A percentile compares a stretch with the other conserved stretches of the same genome.
phyloP scores from a whole-genome alignment of 2,888 invertebrate genomes.

The Eurytoma adleriae region DNA sequence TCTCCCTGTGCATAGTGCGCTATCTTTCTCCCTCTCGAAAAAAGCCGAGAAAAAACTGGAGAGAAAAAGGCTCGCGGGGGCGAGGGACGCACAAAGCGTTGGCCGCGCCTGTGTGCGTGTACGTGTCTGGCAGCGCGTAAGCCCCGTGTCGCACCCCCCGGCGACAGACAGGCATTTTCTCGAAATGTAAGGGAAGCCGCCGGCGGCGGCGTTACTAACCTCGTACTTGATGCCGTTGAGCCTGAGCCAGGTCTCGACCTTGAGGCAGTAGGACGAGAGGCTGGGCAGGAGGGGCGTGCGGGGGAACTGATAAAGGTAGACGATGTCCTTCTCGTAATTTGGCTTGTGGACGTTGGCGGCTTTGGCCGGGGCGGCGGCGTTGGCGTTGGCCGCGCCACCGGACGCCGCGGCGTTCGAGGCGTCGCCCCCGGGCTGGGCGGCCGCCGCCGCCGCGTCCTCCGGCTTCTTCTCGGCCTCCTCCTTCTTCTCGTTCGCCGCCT shows the following conservation, averaged over 20 bases:
- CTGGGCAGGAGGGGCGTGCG: slow-evolving; percentile 93
- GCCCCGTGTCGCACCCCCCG: too few species aligned
- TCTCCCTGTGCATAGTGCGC: neutral
- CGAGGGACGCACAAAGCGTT: neutral
- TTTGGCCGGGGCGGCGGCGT: slow-evolving; percentile 82
- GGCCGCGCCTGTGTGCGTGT: too few species aligned
- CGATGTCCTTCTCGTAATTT: slow-evolving; percentile 93
- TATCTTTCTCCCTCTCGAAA: neutral
- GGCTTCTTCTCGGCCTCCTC: slow-evolving; percentile 70
- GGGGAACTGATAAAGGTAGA: slow-evolving; percentile 96
- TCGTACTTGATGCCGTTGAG: slow-evolving; percentile 94
- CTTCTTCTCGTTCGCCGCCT: slow-evolving; percentile 71
- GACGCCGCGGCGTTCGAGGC: slow-evolving; percentile 74
- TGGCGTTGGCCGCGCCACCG: slow-evolving; percentile 76
- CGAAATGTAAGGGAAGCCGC: too few species aligned
- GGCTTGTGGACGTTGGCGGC: slow-evolving; percentile 88
- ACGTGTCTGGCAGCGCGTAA: too few species aligned
- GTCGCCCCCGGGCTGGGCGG: slow-evolving; percentile 72
- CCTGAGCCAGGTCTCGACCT: slow-evolving; percentile 97
- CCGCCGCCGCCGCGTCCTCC: slow-evolving; percentile 71
- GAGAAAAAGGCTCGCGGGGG: neutral
- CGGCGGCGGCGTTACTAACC: slow-evolving; percentile 80
- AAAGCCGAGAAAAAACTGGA: neutral
- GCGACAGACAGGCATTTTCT: too few species aligned
- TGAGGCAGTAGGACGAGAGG: slow-evolving; percentile 94